Conservation (phyloP, 2,113 vertebrate species). For the Azemiops feae region DNA sequence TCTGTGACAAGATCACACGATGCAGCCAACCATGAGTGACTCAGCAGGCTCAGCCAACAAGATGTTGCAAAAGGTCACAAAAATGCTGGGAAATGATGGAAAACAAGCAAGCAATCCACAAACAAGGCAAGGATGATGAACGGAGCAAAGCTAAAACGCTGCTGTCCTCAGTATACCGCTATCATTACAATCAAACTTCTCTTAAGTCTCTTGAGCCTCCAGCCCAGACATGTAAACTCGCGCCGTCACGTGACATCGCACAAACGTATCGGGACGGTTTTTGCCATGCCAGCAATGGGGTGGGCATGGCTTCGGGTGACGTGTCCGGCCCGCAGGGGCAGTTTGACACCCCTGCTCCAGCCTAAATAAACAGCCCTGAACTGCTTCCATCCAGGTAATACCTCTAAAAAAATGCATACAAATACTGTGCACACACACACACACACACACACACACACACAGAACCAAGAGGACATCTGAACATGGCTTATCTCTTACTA, state of each 20-base stretch:
- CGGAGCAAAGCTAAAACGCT: not conserved
- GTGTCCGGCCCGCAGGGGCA: too few species aligned
- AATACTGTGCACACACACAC: too few species aligned
- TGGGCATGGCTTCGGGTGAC: too few species aligned
- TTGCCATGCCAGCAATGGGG: too few species aligned
- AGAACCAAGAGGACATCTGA: not conserved
- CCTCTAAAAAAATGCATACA: not conserved
- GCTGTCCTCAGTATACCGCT: not conserved
- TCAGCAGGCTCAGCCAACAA: not conserved
- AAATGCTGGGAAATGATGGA: not conserved
- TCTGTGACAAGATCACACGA: not conserved
- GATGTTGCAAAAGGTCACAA: not conserved
- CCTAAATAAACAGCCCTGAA: not conserved
- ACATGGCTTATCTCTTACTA: not conserved
- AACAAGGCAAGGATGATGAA: not conserved
- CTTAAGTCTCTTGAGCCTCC: not conserved
- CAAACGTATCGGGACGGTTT: too few species aligned
- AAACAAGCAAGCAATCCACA: not conserved
- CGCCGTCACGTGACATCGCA: too few species aligned
- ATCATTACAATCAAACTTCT: not conserved
- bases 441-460: not conserved
- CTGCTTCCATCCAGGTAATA: not conserved
- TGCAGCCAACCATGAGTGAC: not conserved
- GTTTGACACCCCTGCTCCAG: too few species aligned
- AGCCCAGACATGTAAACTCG: not conserved